Base-by-base conservation (phyloP, 2,113 vertebrate genomes). In the Ahaetulla prasina region DNA sequence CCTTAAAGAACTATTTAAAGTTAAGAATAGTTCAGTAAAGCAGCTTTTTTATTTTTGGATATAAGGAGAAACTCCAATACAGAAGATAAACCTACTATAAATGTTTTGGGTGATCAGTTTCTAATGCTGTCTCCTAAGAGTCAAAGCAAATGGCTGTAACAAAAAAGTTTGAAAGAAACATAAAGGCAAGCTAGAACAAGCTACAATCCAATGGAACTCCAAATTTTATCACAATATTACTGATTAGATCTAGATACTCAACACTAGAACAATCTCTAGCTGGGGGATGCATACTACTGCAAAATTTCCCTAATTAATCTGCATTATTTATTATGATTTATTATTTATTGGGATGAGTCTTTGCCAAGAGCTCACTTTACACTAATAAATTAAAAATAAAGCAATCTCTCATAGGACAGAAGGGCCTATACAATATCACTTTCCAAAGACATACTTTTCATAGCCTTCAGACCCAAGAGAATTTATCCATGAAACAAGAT, bases 301-400 rank as follows among this genome's bases (percentile, higher is more conserved):
- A 91, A 91, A 52, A 57, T 52, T 60, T 87, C 23, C 30, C 30
- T 87, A 91, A 91, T 91, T 63, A 63, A 63, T 63, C 11, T 91
- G 80, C 85, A 91, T 87, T 91, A 63, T 91, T 91, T 86, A 91
- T 86, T 86, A 86, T 35, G 18, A 87, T 91, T 12, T 91, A 87
- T 91, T 87, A 91, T 87, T 91, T 87, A 91, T 87, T 63, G 55
- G 55, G 47, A 87, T 50, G 10, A 52, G 39, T 63, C n/a, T 87
- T 91, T 91, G 45, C 55, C 84, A 86, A 50, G 53, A 47, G 45
- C 30, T 85, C 90, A 87, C 43, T 91, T 87, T 68, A 50, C 30
- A 35, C 30, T 52, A 63, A 87, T 63, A 63, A 91, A 91, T 63
- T 87, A 91, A 91, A 86, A 50, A 63, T 91, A 87, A 50, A 91